Evolutionary conservation across 2,113 vertebrate species (phyloP), one percentile per base, ranked within the genome.

Genomic region (Emydocephalus ijimae): DNA sequence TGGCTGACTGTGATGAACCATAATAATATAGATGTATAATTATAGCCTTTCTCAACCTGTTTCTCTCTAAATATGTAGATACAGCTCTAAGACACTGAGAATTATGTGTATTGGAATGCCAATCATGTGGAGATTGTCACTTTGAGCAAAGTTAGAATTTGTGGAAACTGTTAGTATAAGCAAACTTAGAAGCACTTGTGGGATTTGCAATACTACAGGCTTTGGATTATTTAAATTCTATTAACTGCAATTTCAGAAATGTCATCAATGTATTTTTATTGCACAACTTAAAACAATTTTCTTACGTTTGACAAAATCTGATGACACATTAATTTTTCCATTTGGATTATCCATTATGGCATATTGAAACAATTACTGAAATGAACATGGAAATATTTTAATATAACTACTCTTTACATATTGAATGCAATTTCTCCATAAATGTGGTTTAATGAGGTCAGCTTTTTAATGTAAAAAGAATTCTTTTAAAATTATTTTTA

Each of bases 401-500:
- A 56, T 29, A 15, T 85, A 90, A 90, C 64, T 29, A 0, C 26
- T 90, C 23, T 89, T 88, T 52, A 59, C 89, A 88, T 52, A 26
- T 85, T 11, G 3, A 4, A 0, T 90, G 29, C 4, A 15, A 89
- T 92, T 88, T 90, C 59, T 93, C 9, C 0, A 24, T 92, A 87
- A 81, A n/a, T 91, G 43, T 4, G 11, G 11, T 48, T 92, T 93
- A 57, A 29, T 89, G 90, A 87, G 64, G 85, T 24, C 52, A 11
- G 29, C 59, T 87, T 5, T 57, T 0, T 0, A 48, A 39, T 21
- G 24, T 56, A 90, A 39, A 61, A 0, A 87, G 50, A 86, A 61
- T 94, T 56, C 15, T 18, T 88, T 52, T 45, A 87, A 5, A 85
- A 91, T 94, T 93, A 89, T 89, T 92, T 89, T 1, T 0, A 90